Evolutionary conservation across 37 sponge, comb jelly and placozoan genomes (phyloP), one percentile per base, ranked within the genome.

Genomic region (Beroe forskalii): DNA sequence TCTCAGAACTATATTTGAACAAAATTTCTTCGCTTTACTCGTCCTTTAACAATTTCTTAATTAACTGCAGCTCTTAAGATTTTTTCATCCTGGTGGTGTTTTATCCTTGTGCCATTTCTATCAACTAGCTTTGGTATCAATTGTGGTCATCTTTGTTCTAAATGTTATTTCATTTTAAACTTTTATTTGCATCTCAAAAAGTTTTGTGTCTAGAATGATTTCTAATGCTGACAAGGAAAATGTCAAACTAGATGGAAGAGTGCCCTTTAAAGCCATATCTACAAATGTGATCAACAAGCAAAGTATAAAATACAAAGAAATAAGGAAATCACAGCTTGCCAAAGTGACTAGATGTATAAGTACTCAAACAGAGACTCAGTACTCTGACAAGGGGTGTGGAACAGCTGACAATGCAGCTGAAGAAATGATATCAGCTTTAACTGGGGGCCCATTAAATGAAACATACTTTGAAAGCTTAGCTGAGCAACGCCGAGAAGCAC

Each of bases 371-470:
- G 86, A 80, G 17, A 43, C 40, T 1, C 55, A 80, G 48, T 80
- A 44, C 30, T 41, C 86, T 6, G 86, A 80, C 12, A 38, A 23
- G 19, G 40, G 86, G 6, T 80, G 86, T 80, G 86, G 86, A 20
- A 80, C 86, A 25, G 40, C 86, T 3, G 86, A 80, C 35, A 17
- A 80, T 41, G 86, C 86, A 28, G 86, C 86, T 44, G 86, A 80
- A 25, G 86, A 12, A 22, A 80, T 80, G 86, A 44, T 80, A 28
- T 23, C 86, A 42, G 86, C 86, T 1, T 44, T 80, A 23, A 80
- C 86, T 80, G 86, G 86, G 27, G 86, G 86, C 40, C 44, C 86
- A 0, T 44, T 80, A 44, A 80, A 80, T 80, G 86, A 80, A 23
- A 80, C 86, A 9, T 80, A 80, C 27, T 80, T 44, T 80, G 86